Evolutionary conservation across 2,113 vertebrate species (phyloP).

Genomic region (Micromys minutus): DNA sequence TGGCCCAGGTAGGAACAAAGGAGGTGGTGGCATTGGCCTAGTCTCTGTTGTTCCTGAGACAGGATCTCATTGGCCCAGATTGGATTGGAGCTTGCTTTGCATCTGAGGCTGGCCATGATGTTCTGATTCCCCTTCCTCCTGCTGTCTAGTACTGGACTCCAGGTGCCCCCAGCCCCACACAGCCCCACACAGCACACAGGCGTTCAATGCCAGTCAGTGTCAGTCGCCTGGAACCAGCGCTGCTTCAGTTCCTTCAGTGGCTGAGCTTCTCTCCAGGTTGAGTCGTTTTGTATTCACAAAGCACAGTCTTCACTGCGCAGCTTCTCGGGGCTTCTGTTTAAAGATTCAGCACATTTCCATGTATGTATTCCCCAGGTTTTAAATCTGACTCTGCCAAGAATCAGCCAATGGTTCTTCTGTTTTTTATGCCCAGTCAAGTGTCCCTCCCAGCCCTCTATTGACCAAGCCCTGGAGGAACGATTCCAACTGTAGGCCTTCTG

Average conservation of each 20-base stretch:
- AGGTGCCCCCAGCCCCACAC: too few species aligned
- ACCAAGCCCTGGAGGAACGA: background rate
- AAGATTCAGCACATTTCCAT: background rate
- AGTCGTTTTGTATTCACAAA: constrained; percentile 4
- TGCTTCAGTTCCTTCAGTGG: background rate
- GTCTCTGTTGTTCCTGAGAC: background rate
- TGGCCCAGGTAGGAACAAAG: constrained; percentile 87
- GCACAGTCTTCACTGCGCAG: background rate
- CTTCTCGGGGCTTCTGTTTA: constrained; percentile 18
- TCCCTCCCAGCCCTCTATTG: background rate
- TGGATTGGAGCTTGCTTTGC: background rate
- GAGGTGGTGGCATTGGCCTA: background rate
- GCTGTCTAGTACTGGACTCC: background rate
- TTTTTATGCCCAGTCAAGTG: constrained; percentile 35
- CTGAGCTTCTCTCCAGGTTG: background rate
- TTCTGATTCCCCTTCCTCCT: background rate
- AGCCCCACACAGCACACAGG: background rate
- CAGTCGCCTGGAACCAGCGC: background rate
- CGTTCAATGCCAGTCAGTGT: background rate
- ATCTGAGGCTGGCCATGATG: background rate
- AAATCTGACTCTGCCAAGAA: constrained; percentile 4
- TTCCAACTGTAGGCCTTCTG: background rate
- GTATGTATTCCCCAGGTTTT: background rate
- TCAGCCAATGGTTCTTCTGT: constrained; percentile 3
- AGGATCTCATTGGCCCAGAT: background rate